Conservation (phyloP, 2,888 invertebrate species). For the Brachycybe producta region DNA sequence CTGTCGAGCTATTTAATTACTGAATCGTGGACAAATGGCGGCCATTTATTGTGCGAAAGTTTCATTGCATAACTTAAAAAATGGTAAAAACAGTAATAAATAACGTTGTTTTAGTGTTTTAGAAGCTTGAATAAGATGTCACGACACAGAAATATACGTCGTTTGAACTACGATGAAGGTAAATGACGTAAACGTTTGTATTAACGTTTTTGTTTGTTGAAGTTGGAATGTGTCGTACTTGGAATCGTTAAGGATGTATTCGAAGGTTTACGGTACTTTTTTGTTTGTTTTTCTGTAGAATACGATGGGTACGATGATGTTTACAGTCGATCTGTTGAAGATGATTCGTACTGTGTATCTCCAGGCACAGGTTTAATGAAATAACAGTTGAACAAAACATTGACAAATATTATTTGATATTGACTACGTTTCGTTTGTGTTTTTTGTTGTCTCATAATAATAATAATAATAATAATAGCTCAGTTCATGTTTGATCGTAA, state of each 20-base stretch:
- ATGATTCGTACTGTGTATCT: constrained; percentile 78
- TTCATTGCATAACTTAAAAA: no score
- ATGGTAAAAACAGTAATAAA: no score
- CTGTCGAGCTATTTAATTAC: no score
- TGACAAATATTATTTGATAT: neutral
- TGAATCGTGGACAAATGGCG: no score
- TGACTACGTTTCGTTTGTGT: neutral
- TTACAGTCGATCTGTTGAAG: constrained; percentile 88
- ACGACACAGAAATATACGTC: constrained; percentile 70
- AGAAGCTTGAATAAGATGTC: constrained; percentile 47
- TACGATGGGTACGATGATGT: constrained; percentile 81
- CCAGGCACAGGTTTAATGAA: constrained; percentile 55
- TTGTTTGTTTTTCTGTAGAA: constrained; percentile 42
- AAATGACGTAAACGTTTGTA: no score
- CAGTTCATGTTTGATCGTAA: constrained; percentile 76
- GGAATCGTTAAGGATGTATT: neutral
- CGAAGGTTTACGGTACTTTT: neutral
- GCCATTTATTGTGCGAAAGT: no score
- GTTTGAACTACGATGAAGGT: constrained; percentile 71
- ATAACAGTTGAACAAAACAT: no score
- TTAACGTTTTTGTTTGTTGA: neutral
- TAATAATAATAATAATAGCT: constrained; percentile 26
- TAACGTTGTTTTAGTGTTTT: no score
- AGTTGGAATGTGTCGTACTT: neutral
- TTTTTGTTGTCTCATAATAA: neutral